Base-by-base conservation (phyloP, 2,888 invertebrate species). In the Mayetiola destructor region DNA sequence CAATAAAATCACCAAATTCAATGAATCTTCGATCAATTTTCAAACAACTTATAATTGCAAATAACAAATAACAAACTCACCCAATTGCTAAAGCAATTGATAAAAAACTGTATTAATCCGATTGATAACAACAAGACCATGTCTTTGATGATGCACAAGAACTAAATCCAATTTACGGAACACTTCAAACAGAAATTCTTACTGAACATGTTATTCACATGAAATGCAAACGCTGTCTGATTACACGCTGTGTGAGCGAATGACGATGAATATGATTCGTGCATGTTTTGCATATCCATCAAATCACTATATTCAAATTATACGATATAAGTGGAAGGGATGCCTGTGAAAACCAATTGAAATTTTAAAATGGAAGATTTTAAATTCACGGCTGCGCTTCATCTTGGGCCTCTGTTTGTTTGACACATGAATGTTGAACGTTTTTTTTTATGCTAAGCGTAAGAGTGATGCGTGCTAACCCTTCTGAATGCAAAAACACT, bases 401-500 rank as follows among this genome's bases (percentile, higher is more conserved):
- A n/a, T 21, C 3, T 21, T 10, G 9, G 12, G 23, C 20, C 12
- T 1, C 3, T 2, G 14, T n/a, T 27, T 48, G n/a, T 48, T 9
- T 10, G 2, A 8, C 23, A 4, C 48, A 48, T 27, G 27, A 48
- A 48, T 48, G n/a, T 8, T n/a, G 1, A 6, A 27, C 16, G 48
- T 48, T n/a, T 23, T 27, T 48, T 48, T 23, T 42, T 42, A 10
- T 23, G 48, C 48, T n/a, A 27, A 48, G 48, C 48, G 27, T n/a
- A n/a, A n/a, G n/a, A n/a, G n/a, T n/a, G n/a, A n/a, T n/a, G n/a
- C 48, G 48, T 48, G 48, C 48, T 48, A 48, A 48, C 48, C 48
- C 48, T 48, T 48, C 48, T 16, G 48, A 48, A 48, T 48, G 48
- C 48, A 48, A 48, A 48, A 48, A 48, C 27, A 48, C 27, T 27